A percentile compares a stretch with the other conserved stretches of the same genome.
Evolutionary conservation across 2,797 vertebrate species (phyloP).

Genomic region (Notoglanidium macrostoma): DNA sequence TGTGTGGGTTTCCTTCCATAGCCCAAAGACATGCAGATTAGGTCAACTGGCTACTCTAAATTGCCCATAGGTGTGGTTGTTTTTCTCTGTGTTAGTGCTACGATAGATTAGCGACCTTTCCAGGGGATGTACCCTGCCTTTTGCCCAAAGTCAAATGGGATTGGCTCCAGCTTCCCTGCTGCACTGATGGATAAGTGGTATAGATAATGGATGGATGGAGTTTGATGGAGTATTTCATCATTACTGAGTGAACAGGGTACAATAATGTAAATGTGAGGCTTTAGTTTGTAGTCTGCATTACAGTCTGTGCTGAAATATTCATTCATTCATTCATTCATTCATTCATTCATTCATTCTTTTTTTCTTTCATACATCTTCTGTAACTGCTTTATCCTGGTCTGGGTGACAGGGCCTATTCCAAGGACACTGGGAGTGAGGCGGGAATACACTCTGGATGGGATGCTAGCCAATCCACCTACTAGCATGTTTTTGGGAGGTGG

Average conservation of each 20-base stretch:
- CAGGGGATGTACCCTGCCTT: no score
- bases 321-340: background rate
- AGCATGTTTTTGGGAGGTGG: background rate
- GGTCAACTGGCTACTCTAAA: no score
- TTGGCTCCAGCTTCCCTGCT: no score
- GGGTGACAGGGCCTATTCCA: background rate
- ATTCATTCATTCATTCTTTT: background rate
- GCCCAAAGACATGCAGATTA: no score
- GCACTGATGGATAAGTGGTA: no score
- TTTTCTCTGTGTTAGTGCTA: no score
- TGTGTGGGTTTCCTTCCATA: no score
- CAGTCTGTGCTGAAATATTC: background rate
- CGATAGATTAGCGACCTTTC: no score
- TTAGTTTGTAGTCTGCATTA: background rate
- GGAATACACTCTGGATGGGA: background rate
- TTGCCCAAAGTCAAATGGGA: no score
- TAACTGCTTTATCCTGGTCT: background rate
- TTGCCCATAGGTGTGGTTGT: no score
- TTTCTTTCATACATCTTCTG: background rate
- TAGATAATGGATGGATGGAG: no score
- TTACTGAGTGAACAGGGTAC: background rate
- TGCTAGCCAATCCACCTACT: background rate
- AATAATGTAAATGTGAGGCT: background rate
- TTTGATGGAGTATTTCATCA: background rate
- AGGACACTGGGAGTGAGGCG: background rate